Conservation (phyloP, 2,797 vertebrate genomes). For the Brachymystax lenok region DNA sequence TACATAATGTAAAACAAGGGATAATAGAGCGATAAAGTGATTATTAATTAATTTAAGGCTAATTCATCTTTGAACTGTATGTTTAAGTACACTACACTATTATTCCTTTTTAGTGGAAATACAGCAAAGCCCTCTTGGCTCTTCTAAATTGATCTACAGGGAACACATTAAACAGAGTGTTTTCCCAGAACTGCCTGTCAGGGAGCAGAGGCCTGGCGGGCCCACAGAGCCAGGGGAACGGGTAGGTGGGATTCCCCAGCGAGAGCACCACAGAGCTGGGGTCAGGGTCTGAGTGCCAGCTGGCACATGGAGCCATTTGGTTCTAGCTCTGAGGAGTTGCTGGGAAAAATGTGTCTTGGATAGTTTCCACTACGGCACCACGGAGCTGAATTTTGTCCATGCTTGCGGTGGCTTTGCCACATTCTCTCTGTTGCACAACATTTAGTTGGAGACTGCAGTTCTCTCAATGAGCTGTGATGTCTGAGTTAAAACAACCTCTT, state of each 20-base stretch:
- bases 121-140: conserved; percentile 20
- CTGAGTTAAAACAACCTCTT: conserved; percentile 55
- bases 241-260: conserved; percentile 17
- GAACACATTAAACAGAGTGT: conserved; percentile 21
- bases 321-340: conserved; percentile 18
- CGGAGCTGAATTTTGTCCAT: conserved; percentile 36
- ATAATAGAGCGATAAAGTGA: too few species aligned
- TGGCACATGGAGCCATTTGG: not conserved
- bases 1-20: too few species aligned
- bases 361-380: conserved; percentile 34
- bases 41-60: too few species aligned
- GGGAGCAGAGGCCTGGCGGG: conserved; percentile 17
- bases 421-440: conserved; percentile 7
- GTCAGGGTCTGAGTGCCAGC: conserved; percentile 14
- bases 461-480: conserved; percentile 64
- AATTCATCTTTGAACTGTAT: not conserved
- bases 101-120: conserved; percentile 10
- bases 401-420: conserved; percentile 22
- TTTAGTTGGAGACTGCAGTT: conserved; percentile 61
- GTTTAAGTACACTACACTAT: conserved; percentile 30
- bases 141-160: conserved; percentile 5
- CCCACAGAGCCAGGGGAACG: conserved; percentile 14
- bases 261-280: conserved; percentile 9
- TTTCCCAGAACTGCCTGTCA: conserved; percentile 23
- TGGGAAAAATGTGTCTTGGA: conserved; percentile 13